Conservation (phyloP, 2,113 vertebrate genomes). For the Rallus limicola region DNA sequence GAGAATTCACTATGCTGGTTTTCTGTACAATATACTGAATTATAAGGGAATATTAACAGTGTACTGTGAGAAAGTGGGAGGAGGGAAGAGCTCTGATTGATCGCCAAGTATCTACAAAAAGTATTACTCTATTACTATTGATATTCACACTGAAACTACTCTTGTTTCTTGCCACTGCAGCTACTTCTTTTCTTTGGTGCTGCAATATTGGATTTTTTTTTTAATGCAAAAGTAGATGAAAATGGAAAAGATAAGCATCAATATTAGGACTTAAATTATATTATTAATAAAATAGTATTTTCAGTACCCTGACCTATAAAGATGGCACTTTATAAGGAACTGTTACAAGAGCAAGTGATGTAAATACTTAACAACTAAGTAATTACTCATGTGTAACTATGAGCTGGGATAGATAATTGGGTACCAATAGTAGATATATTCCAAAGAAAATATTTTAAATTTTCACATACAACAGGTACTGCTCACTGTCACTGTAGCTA, state of each 20-base stretch:
- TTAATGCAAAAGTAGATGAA: neutral
- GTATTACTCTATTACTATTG: neutral
- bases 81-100: rapidly evolving
- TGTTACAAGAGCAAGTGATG: neutral
- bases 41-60: neutral
- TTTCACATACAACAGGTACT: neutral
- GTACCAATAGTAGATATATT: neutral
- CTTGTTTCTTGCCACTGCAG: neutral
- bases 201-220: neutral
- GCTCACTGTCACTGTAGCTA: neutral
- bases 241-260: neutral
- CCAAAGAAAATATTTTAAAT: neutral
- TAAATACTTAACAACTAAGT: neutral
- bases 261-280: neutral
- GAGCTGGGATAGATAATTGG: neutral
- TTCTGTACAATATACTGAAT: neutral
- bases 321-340: neutral
- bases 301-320: neutral
- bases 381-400: neutral
- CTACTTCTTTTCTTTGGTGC: neutral
- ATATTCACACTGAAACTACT: neutral
- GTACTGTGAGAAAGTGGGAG: neutral
- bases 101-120: neutral
- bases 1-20: neutral
- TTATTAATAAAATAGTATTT: neutral